phyloP scores from a whole-genome alignment of 1,140 invertebrate genomes.

The Ephestia elutella region DNA sequence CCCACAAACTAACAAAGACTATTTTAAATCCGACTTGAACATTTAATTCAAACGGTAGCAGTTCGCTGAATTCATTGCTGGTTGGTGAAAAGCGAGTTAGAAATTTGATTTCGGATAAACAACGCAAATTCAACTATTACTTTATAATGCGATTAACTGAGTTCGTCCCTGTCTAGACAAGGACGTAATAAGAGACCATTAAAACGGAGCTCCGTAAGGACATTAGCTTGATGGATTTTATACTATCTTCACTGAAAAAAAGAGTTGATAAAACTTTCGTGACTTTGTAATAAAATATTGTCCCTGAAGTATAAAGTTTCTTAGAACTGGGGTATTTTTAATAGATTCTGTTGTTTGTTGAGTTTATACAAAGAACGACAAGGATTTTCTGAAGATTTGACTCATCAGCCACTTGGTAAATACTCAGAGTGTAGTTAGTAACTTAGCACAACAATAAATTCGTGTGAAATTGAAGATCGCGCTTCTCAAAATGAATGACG shows the following conservation, averaged over 20 bases:
- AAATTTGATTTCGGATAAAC: conserved; percentile 8
- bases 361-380: no score
- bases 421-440: no score
- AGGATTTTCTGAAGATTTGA: no score
- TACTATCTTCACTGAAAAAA: neutral
- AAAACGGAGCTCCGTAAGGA: conserved; percentile 7
- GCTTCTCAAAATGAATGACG: no score
- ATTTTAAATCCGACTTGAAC: neutral
- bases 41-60: neutral
- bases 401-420: no score
- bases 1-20: neutral
- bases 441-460: no score
- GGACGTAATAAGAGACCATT: conserved; percentile 12
- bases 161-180: conserved; percentile 14
- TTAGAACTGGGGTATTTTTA: neutral
- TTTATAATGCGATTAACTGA: conserved; percentile 13
- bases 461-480: no score
- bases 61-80: neutral
- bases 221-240: conserved; percentile 11
- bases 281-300: neutral
- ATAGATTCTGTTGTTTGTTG: no score
- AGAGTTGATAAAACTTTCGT: conserved; percentile 1
- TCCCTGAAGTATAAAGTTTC: neutral
- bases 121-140: conserved; percentile 12
- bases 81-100: neutral